These are phyloP conservation scores for Drosophila varians DNA, from an alignment of 1,140 invertebrate genomes.

Conservation along the genomic window DNA sequence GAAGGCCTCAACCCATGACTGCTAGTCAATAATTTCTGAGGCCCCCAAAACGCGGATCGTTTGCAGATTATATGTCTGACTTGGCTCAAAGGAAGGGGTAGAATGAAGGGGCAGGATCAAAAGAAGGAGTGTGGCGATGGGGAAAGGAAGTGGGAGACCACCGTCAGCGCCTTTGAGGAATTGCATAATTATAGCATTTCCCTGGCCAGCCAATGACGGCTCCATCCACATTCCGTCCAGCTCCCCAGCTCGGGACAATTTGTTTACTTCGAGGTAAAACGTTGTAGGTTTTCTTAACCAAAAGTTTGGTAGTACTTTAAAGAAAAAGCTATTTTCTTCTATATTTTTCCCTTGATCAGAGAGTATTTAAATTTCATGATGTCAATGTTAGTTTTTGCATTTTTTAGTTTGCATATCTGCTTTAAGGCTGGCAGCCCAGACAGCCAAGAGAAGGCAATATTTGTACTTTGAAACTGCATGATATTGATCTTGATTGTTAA, in stretches of 20 bases:
- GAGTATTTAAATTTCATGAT: slow-evolving; percentile 42
- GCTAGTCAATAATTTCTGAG: slow-evolving; percentile 72
- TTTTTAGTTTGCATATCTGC: slow-evolving; percentile 29
- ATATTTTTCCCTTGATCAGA: neutral
- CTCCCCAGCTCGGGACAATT: slow-evolving; percentile 59
- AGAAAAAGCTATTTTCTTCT: no score
- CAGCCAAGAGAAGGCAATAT: slow-evolving; percentile 53
- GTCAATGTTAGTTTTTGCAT: neutral
- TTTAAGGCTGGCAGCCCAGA: slow-evolving; percentile 34
- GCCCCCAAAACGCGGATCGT: slow-evolving; percentile 57
- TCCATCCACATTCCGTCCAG: slow-evolving; percentile 47
- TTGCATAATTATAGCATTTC: slow-evolving; percentile 82
- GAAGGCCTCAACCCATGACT: slow-evolving; percentile 60
- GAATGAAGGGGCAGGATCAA: neutral
- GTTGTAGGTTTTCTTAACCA: neutral
- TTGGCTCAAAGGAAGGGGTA: slow-evolving; percentile 3
- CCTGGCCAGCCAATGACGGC: slow-evolving; percentile 36
- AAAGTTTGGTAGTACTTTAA: neutral
- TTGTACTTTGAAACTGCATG: slow-evolving; percentile 75
- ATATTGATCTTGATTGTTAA: slow-evolving; percentile 79
- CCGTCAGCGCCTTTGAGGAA: slow-evolving; percentile 82
- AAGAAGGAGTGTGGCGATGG: neutral
- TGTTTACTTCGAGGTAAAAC: slow-evolving; percentile 38
- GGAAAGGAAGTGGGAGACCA: slow-evolving; percentile 45
- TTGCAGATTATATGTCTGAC: slow-evolving; percentile 63